phyloP scores from a whole-genome alignment of 2,113 vertebrate genomes.

The Epinephelus fuscoguttatus region DNA sequence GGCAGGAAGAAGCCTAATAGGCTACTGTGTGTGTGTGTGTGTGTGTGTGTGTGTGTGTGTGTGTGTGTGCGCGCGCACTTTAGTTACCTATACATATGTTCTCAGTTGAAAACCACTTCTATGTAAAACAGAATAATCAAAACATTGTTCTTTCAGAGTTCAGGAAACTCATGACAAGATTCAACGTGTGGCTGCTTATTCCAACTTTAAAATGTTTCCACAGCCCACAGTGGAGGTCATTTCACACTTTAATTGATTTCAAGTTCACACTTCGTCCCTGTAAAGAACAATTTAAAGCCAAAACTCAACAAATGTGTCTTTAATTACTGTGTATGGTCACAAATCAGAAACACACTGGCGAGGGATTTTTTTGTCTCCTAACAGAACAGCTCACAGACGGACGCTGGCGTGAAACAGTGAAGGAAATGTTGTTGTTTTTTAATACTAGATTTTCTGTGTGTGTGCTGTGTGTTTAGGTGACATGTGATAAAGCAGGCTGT shows the following conservation, averaged over 20 bases:
- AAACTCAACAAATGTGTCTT: background rate
- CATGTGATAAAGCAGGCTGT: background rate
- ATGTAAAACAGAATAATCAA: conserved; percentile 49
- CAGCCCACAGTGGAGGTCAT: background rate
- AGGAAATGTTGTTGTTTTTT: background rate
- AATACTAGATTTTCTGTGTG: background rate
- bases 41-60: background rate
- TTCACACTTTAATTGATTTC: conserved; percentile 13
- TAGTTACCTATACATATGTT: background rate
- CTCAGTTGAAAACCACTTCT: conserved; percentile 23
- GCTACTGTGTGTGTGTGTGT: conserved; percentile 6
- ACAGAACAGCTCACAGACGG: background rate
- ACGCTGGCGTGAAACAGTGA: background rate
- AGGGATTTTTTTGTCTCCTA: background rate
- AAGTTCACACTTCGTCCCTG: background rate
- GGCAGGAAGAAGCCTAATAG: conserved; percentile 45
- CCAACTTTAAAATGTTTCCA: background rate
- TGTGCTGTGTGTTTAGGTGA: no score
- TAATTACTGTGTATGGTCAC: background rate
- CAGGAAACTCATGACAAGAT: conserved; percentile 28
- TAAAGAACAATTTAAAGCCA: background rate
- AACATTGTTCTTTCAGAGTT: conserved; percentile 39
- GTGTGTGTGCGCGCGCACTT: background rate
- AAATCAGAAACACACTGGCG: background rate
- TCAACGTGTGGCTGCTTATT: conserved; percentile 7